These are phyloP conservation scores for Bujurquina vittata DNA, from an alignment of 2,113 vertebrate genomes.

Conservation along the genomic window DNA sequence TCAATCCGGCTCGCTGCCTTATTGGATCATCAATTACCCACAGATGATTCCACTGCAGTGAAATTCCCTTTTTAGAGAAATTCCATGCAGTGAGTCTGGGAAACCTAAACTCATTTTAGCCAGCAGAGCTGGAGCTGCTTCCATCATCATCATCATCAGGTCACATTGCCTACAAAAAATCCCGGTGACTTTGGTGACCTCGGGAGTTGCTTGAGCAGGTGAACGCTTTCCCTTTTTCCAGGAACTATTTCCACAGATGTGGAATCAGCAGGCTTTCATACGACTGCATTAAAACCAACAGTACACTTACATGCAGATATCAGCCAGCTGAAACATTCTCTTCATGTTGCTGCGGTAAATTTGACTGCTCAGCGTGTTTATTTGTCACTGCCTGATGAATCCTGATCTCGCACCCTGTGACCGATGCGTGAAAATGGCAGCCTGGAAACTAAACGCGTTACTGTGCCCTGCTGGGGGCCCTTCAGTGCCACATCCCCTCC, in stretches of 20 bases:
- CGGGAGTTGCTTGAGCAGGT: not conserved
- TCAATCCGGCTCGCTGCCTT: not conserved
- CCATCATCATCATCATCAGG: no score
- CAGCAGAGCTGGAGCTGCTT: not conserved
- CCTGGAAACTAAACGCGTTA: not conserved
- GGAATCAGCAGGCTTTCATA: not conserved
- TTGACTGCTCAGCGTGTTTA: not conserved
- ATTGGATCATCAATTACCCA: not conserved
- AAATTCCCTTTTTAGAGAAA: not conserved
- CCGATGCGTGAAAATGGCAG: not conserved
- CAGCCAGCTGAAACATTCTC: not conserved
- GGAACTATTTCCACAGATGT: not conserved
- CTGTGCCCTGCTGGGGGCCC: not conserved
- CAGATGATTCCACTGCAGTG: not conserved
- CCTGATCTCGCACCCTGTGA: fast-evolving
- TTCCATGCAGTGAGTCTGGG: not conserved
- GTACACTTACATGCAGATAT: not conserved
- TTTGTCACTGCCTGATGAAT: not conserved
- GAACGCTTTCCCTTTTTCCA: not conserved
- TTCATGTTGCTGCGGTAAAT: not conserved
- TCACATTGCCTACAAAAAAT: not conserved
- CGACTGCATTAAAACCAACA: not conserved
- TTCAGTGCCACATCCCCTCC: not conserved
- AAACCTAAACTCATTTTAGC: not conserved
- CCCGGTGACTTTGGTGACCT: fast-evolving